phyloP scores from a whole-genome alignment of 2,797 vertebrate species.

The Synaphobranchus kaupii region DNA sequence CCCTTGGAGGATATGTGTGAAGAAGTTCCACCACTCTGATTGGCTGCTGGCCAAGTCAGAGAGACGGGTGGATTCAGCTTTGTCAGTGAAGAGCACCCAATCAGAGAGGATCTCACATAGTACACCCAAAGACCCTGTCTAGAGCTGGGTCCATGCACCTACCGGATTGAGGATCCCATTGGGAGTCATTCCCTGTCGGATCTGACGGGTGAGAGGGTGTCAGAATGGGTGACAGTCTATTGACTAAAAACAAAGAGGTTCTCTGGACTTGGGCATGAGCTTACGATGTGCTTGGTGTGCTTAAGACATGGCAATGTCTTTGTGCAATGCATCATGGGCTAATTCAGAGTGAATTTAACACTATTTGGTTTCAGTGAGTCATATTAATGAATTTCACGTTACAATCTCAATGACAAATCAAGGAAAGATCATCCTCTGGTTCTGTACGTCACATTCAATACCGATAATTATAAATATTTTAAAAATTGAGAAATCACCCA shows the following conservation, averaged over 20 bases:
- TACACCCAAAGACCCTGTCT: constrained; percentile 6
- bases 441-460: neutral
- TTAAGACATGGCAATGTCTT: neutral
- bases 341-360: neutral
- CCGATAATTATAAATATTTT: neutral
- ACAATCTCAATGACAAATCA: constrained; percentile 1
- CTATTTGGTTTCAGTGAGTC: neutral
- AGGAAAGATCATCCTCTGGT: neutral
- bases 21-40: constrained; percentile 22
- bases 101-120: constrained; percentile 5
- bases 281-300: neutral
- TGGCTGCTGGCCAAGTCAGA: constrained; percentile 23
- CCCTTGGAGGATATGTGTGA: constrained; percentile 21
- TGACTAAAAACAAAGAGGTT: neutral
- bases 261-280: constrained; percentile 1
- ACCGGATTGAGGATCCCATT: constrained; percentile 34
- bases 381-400: neutral
- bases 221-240: constrained; percentile 22
- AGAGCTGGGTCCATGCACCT: constrained; percentile 23
- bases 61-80: neutral
- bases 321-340: neutral
- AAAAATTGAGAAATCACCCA: neutral
- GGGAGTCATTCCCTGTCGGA: constrained; percentile 38
- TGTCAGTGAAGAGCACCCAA: constrained; percentile 6
- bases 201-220: constrained; percentile 30